Conservation (phyloP, 2,888 invertebrate species). For the Synergus gifuensis region DNA sequence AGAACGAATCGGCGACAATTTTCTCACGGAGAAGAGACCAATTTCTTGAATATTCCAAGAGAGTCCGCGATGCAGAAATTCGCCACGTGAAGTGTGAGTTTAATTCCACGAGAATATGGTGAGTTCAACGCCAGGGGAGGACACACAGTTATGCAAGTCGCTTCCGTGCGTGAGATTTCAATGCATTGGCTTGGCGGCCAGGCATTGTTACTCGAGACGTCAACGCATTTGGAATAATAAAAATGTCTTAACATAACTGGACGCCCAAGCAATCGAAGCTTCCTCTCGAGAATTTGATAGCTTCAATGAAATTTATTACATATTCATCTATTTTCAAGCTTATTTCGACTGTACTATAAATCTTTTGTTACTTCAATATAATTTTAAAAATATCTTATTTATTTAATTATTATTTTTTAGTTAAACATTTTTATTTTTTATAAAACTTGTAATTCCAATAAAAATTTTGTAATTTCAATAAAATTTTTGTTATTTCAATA, state of each 20-base stretch:
- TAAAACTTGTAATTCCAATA: no score
- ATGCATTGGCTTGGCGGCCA: conserved; percentile 43
- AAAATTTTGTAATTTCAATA: not conserved
- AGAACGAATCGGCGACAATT: not conserved
- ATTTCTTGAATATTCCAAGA: not conserved
- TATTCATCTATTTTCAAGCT: not conserved
- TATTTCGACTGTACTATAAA: not conserved
- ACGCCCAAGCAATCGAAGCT: conserved; percentile 28
- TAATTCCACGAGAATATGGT: conserved; percentile 8
- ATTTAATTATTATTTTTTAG: no score
- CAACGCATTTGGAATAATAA: conserved; percentile 37
- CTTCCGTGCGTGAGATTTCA: conserved; percentile 55
- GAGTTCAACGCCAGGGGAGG: conserved; percentile 50
- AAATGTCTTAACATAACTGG: conserved; percentile 3
- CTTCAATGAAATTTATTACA: not conserved
- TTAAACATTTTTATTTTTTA: no score
- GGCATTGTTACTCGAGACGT: conserved; percentile 36
- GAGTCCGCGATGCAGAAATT: not conserved
- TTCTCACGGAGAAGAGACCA: not conserved
- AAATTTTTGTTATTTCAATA: not conserved
- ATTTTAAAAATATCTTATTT: no score
- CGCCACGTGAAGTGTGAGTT: conserved; percentile 28
- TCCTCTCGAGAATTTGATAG: not conserved
- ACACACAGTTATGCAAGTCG: conserved; percentile 57
- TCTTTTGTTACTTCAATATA: no score